Percentiles rank a stretch among this genome's conserved stretches.
Evolutionary conservation across 2,113 vertebrate species (phyloP).

Genomic region (Oreocharis arfaki): DNA sequence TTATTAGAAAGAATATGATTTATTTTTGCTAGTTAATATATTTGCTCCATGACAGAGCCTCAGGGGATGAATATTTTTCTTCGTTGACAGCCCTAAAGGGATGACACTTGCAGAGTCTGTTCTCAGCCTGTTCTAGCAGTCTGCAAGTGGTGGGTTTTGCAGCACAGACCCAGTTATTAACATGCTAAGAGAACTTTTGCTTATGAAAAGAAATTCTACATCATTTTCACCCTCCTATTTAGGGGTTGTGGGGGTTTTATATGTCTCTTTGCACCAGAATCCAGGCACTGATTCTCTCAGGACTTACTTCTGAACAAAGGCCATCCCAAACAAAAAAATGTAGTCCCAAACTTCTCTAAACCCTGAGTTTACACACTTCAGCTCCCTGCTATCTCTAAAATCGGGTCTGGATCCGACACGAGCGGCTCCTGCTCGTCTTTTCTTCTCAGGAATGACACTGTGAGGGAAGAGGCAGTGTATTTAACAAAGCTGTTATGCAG

Average conservation of each 20-base stretch:
- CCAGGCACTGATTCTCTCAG: not conserved
- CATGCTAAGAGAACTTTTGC: not conserved
- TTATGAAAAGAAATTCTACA: not conserved
- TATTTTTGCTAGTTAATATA: constrained; percentile 6
- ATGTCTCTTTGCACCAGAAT: not conserved
- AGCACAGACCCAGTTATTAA: not conserved
- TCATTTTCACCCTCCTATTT: not conserved
- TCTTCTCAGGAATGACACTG: constrained; percentile 40
- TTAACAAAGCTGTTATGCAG: constrained; percentile 50
- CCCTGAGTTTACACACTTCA: not conserved
- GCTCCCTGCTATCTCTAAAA: constrained; percentile 40
- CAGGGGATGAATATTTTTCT: constrained; percentile 18
- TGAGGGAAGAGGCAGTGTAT: constrained; percentile 15
- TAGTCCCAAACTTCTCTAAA: not conserved
- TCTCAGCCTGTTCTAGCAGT: not conserved
- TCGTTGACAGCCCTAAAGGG: not conserved
- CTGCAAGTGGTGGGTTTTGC: not conserved
- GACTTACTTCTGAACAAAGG: not conserved
- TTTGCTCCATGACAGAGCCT: not conserved
- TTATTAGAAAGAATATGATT: not conserved
- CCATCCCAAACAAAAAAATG: not conserved
- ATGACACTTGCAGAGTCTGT: not conserved
- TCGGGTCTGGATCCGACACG: constrained; percentile 27
- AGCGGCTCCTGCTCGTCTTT: constrained; percentile 2
- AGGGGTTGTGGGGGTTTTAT: too few relatives aligned